Base-by-base conservation (phyloP, 2,888 invertebrate genomes). In the Heteropelma amictum region DNA sequence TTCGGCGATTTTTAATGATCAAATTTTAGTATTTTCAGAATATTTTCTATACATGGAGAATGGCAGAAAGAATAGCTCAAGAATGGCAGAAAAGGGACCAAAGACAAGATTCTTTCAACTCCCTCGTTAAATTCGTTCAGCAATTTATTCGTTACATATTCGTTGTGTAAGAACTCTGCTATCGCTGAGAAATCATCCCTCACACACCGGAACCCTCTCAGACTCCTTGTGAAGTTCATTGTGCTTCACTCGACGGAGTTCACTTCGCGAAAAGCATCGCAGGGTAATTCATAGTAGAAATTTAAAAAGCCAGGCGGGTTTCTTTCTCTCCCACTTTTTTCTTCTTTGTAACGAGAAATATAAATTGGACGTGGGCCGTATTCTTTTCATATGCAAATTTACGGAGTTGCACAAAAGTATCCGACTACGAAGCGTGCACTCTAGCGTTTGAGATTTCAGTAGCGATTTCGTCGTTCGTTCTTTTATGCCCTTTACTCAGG, bases 331-430 rank as follows among this genome's bases (percentile, higher is more conserved):
- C n/a, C n/a, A n/a, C n/a, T n/a, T n/a, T 58, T 42, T 47, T 30
- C 14, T 23, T 12, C 12, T 61, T 47, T 63, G n/a, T 40, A 17
- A 51, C 56, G 65, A 81, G 81, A 80, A 81, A 81, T 83, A 83
- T 84, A 86, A 85, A 87, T 86, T 78, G 81, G 79, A 77, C 79
- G 77, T 64, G 72, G 74, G 38, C 35, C 1, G 73, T 68, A 51
- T 75, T 77, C 80, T 81, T 86, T 87, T 87, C 84, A 85, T 76
- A 86, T 87, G 87, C 80, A 87, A 87, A 87, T 87, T 76, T 76
- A 63, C 26, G 60, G 79, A 80, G 80, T 80, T 82, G 81, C 2
- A 85, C 84, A 85, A 86, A 86, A 85, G 83, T 83, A 80, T 76
- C 64, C 63, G 38, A 40, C 23, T 8, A 7, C 51, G 42, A 42